phyloP scores from a whole-genome alignment of 2,888 invertebrate genomes.

The Cheilosia urbana region DNA sequence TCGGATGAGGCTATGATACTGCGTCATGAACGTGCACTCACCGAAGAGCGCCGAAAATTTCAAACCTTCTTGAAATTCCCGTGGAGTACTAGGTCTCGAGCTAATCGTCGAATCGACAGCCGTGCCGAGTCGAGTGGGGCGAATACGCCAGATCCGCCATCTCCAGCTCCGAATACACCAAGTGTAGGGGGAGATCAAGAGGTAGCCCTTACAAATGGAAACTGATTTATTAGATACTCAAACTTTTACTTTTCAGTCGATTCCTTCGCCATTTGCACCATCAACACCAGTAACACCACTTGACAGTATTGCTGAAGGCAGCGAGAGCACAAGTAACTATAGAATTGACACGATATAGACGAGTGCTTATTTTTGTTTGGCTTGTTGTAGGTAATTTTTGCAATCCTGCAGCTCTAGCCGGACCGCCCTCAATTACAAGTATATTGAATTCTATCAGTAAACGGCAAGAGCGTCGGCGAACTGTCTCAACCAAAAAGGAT shows the following conservation, averaged over 20 bases:
- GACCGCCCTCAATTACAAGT: slow-evolving; percentile 58
- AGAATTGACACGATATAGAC: not conserved
- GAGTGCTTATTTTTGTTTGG: not conserved
- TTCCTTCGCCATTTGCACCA: slow-evolving; percentile 82
- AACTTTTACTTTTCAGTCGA: slow-evolving; percentile 78
- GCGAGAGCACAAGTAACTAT: slow-evolving; percentile 76
- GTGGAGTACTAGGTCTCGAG: slow-evolving; percentile 85
- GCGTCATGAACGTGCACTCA: slow-evolving; percentile 88
- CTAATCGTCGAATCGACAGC: slow-evolving; percentile 88
- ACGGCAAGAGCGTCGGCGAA: slow-evolving; percentile 81
- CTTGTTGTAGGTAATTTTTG: slow-evolving; percentile 49
- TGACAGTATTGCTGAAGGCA: slow-evolving; percentile 78
- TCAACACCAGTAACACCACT: slow-evolving; percentile 79
- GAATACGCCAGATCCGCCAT: slow-evolving; percentile 90
- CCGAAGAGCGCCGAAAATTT: slow-evolving; percentile 90
- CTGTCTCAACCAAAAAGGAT: slow-evolving; percentile 81
- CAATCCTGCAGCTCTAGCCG: slow-evolving; percentile 53
- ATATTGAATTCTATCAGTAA: slow-evolving; percentile 74
- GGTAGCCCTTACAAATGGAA: slow-evolving; percentile 71
- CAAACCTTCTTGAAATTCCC: slow-evolving; percentile 83
- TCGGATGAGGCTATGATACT: slow-evolving; percentile 89
- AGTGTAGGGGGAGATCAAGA: slow-evolving; percentile 81
- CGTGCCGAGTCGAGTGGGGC: slow-evolving; percentile 89
- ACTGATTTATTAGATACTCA: not conserved
- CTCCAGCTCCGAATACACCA: slow-evolving; percentile 84